Conservation (phyloP, 2,113 vertebrate genomes). For the Sigmodon hispidus region DNA sequence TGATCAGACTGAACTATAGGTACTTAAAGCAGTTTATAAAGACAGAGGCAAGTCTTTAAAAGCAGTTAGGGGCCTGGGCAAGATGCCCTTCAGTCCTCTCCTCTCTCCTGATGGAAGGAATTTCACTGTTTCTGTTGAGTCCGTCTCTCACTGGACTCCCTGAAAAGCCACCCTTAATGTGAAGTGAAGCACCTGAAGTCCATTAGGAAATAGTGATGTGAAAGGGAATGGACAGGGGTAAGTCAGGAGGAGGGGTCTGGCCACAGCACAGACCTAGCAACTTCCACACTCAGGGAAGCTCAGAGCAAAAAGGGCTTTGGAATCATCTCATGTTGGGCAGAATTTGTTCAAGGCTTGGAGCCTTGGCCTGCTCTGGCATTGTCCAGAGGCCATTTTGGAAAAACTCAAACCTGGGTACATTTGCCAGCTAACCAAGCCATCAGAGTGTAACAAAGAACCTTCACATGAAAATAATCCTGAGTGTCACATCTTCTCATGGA, state of each 20-base stretch:
- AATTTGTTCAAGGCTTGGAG: not conserved
- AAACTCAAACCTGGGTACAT: not conserved
- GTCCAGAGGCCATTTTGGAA: accelerated
- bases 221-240: not conserved
- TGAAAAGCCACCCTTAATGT: not conserved
- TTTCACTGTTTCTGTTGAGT: not conserved
- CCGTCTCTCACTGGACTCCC: not conserved
- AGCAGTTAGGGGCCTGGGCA: not conserved
- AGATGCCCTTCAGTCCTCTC: not conserved
- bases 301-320: not conserved
- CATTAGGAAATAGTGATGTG: not conserved
- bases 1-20: not conserved
- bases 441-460: not conserved
- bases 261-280: not conserved
- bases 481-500: accelerated
- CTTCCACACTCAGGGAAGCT: not conserved
- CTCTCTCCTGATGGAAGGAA: not conserved
- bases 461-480: not conserved
- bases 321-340: not conserved
- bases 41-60: slow-evolving; percentile 41
- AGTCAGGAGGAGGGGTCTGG: not conserved
- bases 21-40: slow-evolving; percentile 31
- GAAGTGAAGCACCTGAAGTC: not conserved
- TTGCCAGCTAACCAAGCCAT: not conserved
- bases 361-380: not conserved